phyloP scores from a whole-genome alignment of 1,140 invertebrate species.

The Eumaeus atala region DNA sequence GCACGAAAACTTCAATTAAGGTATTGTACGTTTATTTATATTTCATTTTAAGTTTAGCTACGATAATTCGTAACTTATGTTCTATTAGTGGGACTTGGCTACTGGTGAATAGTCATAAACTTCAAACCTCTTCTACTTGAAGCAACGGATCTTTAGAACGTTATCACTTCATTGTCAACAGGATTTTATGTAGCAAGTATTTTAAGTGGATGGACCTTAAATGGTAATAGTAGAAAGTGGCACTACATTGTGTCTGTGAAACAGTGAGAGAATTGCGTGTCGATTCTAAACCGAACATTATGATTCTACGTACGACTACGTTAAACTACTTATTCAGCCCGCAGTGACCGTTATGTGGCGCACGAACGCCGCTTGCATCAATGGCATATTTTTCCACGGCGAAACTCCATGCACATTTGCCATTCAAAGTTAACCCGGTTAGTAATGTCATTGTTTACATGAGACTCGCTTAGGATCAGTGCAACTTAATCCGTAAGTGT shows the following conservation, averaged over 20 bases:
- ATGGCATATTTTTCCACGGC: conserved; percentile 69
- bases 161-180: too few relatives aligned
- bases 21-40: too few relatives aligned
- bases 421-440: conserved; percentile 71
- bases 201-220: too few relatives aligned
- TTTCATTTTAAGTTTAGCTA: too few relatives aligned
- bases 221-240: conserved; percentile 41
- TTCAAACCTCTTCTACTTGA: too few relatives aligned
- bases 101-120: too few relatives aligned
- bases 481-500: conserved; percentile 23
- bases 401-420: conserved; percentile 66
- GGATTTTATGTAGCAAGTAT: too few relatives aligned
- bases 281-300: conserved; percentile 58
- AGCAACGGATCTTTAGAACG: too few relatives aligned
- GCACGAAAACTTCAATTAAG: too few relatives aligned
- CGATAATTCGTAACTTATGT: too few relatives aligned
- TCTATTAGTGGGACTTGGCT: too few relatives aligned
- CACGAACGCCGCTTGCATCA: conserved; percentile 67
- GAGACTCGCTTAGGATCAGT: conserved; percentile 34
- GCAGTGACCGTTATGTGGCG: conserved; percentile 61
- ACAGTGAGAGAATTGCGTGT: conserved; percentile 47
- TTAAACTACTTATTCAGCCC: conserved; percentile 68
- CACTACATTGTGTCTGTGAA: conserved; percentile 36
- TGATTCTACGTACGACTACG: conserved; percentile 59
- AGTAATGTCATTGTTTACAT: conserved; percentile 63